Percentiles rank a stretch among this genome's conserved stretches.
phyloP scores from a whole-genome alignment of 2,797 vertebrate genomes.

The Siniperca scherzeri region DNA sequence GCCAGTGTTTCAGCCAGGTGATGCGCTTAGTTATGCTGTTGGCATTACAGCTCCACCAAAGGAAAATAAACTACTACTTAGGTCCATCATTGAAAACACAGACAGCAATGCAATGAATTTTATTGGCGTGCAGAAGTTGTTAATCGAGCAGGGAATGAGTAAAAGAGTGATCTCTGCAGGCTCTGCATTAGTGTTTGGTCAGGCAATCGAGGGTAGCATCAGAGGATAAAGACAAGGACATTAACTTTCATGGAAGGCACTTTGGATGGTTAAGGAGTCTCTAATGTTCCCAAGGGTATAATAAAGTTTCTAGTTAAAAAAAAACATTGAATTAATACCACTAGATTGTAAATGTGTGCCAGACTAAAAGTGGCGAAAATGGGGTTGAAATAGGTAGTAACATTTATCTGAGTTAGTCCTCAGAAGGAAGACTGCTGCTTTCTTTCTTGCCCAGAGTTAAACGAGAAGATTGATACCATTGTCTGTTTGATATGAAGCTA shows the following conservation, averaged over 20 bases:
- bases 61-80: not conserved
- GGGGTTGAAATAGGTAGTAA: not conserved
- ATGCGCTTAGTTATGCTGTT: not conserved
- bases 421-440: constrained; percentile 21
- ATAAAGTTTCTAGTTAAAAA: constrained; percentile 22
- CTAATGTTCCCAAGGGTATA: not conserved
- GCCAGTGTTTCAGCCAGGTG: not conserved
- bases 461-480: not conserved
- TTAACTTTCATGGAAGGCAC: constrained; percentile 61
- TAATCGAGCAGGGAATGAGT: not conserved
- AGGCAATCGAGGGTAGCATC: not conserved
- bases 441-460: not conserved
- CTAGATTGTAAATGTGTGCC: not conserved
- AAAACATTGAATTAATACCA: not conserved
- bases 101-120: not conserved
- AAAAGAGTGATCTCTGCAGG: not conserved
- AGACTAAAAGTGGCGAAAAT: not conserved
- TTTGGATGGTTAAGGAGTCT: constrained; percentile 46
- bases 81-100: constrained; percentile 1
- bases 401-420: not conserved
- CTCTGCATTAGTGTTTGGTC: constrained; percentile 28
- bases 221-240: constrained; percentile 11
- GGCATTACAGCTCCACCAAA: not conserved
- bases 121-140: constrained; percentile 11
- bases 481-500: not conserved